Evolutionary conservation across 2,888 invertebrate species (phyloP).

Genomic region (Eristalis intricaria): DNA sequence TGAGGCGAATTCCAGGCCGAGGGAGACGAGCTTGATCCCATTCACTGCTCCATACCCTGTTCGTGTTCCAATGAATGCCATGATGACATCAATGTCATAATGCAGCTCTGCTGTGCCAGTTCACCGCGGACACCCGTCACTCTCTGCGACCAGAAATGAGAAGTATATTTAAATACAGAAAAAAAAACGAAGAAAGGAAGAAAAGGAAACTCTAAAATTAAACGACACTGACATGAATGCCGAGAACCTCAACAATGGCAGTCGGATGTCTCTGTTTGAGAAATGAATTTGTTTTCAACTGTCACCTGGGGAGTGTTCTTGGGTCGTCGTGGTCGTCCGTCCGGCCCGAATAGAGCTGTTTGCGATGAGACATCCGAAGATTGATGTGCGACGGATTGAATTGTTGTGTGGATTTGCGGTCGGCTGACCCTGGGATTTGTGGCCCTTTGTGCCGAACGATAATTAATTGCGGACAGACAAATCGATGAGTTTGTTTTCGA

Average conservation of each 20-base stretch:
- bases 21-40: conserved; percentile 42
- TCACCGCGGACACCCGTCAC: not conserved
- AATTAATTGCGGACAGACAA: conserved; percentile 53
- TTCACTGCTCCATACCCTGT: not conserved
- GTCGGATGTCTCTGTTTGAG: conserved; percentile 63
- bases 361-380: conserved; percentile 47
- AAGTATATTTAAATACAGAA: conserved; percentile 35
- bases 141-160: conserved; percentile 7
- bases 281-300: conserved; percentile 66
- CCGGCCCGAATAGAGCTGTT: conserved; percentile 6
- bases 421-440: conserved; percentile 50
- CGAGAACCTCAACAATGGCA: conserved; percentile 40
- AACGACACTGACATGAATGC: conserved; percentile 61
- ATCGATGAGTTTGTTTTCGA: conserved; percentile 37
- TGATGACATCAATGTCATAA: conserved; percentile 54
- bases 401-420: conserved; percentile 63
- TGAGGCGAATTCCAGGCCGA: not conserved
- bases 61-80: conserved; percentile 24
- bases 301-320: conserved; percentile 55
- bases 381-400: conserved; percentile 69
- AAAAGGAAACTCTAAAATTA: conserved; percentile 20
- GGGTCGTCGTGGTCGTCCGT: not conserved
- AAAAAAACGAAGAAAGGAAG: not conserved
- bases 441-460: conserved; percentile 53
- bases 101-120: conserved; percentile 5